phyloP scores from a whole-genome alignment of 2,113 vertebrate species.

The Prochilodus magdalenae region DNA sequence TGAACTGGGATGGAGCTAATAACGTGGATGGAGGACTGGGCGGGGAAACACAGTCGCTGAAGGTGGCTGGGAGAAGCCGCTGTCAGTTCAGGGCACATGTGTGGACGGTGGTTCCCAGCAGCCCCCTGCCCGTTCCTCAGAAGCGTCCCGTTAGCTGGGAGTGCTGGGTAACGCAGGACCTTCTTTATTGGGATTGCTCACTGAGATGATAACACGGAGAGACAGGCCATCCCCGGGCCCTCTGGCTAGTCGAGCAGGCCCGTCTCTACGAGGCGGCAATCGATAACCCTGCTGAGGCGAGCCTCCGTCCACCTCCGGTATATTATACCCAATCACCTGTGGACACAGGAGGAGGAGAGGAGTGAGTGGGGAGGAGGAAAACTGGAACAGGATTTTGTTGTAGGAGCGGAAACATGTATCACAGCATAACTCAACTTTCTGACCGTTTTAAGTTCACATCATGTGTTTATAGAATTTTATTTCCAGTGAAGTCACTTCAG shows the following conservation, averaged over 20 bases:
- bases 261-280: conserved; percentile 11
- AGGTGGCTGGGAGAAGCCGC: too few relatives aligned
- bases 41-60: too few relatives aligned
- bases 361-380: neutral
- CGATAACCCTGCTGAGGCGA: conserved; percentile 16
- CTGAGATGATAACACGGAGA: conserved; percentile 9
- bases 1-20: too few relatives aligned
- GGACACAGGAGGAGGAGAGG: neutral
- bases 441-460: too few relatives aligned
- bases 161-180: neutral
- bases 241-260: conserved; percentile 5
- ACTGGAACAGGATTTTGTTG: too few relatives aligned
- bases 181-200: conserved; percentile 19
- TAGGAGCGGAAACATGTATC: too few relatives aligned
- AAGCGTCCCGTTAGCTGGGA: neutral
- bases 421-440: too few relatives aligned
- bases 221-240: conserved; percentile 6
- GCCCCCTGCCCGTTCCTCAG: too few relatives aligned
- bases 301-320: neutral
- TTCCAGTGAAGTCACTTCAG: too few relatives aligned
- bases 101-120: conserved; percentile 22
- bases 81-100: neutral
- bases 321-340: neutral
- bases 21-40: too few relatives aligned
- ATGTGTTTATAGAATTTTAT: too few relatives aligned